phyloP scores from a whole-genome alignment of 2,797 vertebrate genomes.

The Argentina silus region DNA sequence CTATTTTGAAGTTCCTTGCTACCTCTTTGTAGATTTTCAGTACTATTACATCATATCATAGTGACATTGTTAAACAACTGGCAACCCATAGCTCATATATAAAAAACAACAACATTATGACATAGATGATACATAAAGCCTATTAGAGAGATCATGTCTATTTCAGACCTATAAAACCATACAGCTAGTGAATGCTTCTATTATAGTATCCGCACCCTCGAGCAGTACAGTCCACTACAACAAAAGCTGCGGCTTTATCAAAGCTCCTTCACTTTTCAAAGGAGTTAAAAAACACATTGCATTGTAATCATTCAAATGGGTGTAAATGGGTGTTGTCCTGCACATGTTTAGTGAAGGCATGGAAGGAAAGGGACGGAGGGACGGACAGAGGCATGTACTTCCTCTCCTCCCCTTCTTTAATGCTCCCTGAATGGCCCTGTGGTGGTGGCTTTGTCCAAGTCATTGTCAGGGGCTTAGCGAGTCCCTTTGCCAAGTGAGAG shows the following conservation, averaged over 20 bases:
- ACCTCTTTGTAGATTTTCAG: no score
- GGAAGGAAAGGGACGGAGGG: conserved; percentile 25
- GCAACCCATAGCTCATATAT: neutral
- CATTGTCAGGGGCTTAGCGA: conserved; percentile 73
- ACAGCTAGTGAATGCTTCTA: conserved; percentile 16
- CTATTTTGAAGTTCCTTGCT: no score
- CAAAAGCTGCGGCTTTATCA: conserved; percentile 51
- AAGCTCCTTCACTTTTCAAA: conserved; percentile 50
- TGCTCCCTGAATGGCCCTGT: conserved; percentile 56
- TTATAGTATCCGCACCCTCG: conserved; percentile 42
- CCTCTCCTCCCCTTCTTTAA: conserved; percentile 59
- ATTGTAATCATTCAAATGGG: conserved; percentile 52
- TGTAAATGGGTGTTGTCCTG: conserved; percentile 53
- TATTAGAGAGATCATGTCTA: conserved; percentile 39
- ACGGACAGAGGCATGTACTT: conserved; percentile 58
- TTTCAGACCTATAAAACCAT: conserved; percentile 39
- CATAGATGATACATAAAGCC: neutral
- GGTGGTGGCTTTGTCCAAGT: conserved; percentile 72
- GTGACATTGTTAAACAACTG: no score
- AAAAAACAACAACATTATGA: neutral
- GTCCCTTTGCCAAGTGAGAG: conserved; percentile 71
- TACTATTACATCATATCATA: no score
- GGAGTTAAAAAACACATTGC: conserved; percentile 46
- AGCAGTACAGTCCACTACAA: conserved; percentile 47
- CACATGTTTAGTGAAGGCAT: conserved; percentile 44